Percentiles rank a stretch among this genome's conserved stretches.
Conservation (phyloP, 2,113 vertebrate genomes). For the Oryzias curvinotus region DNA sequence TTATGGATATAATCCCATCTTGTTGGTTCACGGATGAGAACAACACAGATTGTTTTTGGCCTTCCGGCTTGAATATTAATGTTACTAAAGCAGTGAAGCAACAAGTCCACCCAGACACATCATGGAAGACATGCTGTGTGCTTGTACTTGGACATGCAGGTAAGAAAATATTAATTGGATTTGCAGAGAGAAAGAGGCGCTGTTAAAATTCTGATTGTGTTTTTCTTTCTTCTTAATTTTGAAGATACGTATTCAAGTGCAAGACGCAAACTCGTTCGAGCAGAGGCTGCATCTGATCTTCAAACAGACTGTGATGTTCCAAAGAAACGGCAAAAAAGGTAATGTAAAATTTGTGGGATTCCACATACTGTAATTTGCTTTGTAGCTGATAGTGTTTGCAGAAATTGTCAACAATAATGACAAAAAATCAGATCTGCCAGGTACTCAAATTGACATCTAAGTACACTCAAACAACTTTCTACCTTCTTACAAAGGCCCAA, state of each 20-base stretch:
- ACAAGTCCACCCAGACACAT: neutral
- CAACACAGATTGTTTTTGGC: neutral
- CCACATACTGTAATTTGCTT: too few relatives aligned
- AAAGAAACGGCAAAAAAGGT: neutral
- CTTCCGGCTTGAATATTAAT: neutral
- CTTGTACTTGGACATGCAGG: conserved; percentile 1
- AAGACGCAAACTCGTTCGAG: neutral
- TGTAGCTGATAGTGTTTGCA: too few relatives aligned
- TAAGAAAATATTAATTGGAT: neutral
- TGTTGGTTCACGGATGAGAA: conserved; percentile 2
- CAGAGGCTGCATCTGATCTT: neutral
- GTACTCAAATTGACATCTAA: too few relatives aligned
- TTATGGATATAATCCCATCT: conserved; percentile 4
- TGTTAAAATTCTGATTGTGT: neutral
- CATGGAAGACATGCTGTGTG: conserved; percentile 17
- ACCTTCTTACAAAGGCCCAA: too few relatives aligned
- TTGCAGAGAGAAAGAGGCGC: too few relatives aligned
- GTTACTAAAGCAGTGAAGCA: neutral
- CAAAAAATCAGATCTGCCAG: too few relatives aligned
- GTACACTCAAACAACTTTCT: too few relatives aligned
- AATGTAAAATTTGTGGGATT: neutral
- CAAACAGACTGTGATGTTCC: neutral
- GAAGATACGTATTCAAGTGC: neutral
- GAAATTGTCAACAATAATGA: too few relatives aligned
- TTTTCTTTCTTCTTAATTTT: neutral